These are phyloP conservation scores for Oreochromis grahami DNA, from an alignment of 2,797 vertebrate genomes.

Conservation along the genomic window DNA sequence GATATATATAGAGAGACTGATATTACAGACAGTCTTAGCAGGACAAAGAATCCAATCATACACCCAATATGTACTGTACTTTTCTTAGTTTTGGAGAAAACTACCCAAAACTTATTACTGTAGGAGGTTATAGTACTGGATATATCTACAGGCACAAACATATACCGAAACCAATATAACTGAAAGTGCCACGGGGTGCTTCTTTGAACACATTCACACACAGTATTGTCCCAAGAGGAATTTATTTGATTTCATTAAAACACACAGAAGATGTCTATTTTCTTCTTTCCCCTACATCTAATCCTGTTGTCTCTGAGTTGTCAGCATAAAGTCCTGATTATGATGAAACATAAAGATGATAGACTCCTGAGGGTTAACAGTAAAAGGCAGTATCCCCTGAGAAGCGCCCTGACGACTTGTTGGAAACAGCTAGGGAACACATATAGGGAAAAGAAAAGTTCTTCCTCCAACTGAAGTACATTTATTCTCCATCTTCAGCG, in stretches of 20 bases:
- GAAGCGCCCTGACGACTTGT: conserved; percentile 9
- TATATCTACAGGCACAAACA: conserved; percentile 12
- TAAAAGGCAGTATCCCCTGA: conserved; percentile 27
- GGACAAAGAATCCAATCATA: conserved; percentile 47
- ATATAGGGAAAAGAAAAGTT: not conserved
- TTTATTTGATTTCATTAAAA: conserved; percentile 28
- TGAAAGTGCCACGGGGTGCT: not conserved
- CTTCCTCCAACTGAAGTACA: not conserved
- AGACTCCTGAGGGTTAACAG: conserved; percentile 12
- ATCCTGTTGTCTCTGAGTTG: conserved; percentile 1
- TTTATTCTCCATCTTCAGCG: not conserved
- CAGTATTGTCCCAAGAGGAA: not conserved
- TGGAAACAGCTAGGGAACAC: not conserved
- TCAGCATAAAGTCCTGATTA: conserved; percentile 37
- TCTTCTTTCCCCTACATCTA: conserved; percentile 11
- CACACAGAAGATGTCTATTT: not conserved
- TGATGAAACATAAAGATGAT: conserved; percentile 23
- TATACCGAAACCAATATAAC: conserved; percentile 21
- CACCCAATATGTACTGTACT: not conserved
- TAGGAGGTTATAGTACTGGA: not conserved
- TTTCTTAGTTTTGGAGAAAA: conserved; percentile 13
- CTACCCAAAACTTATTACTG: conserved; percentile 5
- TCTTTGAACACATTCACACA: not conserved
- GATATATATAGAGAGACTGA: conserved; percentile 4
- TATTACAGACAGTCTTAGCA: conserved; percentile 15